A percentile compares a stretch with the other conserved stretches of the same genome.
These are phyloP conservation scores for Aldrovandia affinis DNA, from an alignment of 2,797 vertebrate genomes.

Conservation along the genomic window DNA sequence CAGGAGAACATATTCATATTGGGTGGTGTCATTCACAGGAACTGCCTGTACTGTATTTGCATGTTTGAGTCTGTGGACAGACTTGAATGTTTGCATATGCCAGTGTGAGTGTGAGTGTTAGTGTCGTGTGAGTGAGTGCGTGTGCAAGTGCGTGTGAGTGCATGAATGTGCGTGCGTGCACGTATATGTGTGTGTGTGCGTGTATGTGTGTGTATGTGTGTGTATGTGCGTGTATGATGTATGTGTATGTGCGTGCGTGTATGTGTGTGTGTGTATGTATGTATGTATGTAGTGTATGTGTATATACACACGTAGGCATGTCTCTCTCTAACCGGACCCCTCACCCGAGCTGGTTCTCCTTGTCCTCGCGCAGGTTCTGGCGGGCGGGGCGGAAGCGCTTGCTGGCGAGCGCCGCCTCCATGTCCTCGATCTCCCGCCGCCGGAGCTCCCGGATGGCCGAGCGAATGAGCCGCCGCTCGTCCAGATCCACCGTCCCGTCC, in stretches of 20 bases:
- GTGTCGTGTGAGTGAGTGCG: too few relatives aligned
- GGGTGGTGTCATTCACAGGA: not conserved
- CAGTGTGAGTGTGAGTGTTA: not conserved
- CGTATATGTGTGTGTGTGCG: not conserved
- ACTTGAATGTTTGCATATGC: not conserved
- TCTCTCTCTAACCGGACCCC: slow-evolving; percentile 27
- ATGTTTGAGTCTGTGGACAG: not conserved
- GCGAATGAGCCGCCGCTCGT: slow-evolving; percentile 89
- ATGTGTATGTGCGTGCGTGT: not conserved
- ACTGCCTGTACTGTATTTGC: not conserved
- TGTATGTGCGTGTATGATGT: not conserved
- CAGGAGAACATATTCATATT: not conserved
- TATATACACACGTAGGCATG: too few relatives aligned
- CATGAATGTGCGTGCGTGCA: too few relatives aligned
- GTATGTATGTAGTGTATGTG: not conserved
- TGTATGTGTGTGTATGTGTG: too few relatives aligned
- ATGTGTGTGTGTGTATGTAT: not conserved
- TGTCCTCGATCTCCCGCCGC: slow-evolving; percentile 86
- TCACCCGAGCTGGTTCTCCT: slow-evolving; percentile 92
- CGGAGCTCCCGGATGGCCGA: slow-evolving; percentile 89
- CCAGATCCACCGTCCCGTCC: slow-evolving; percentile 87
- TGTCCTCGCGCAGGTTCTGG: slow-evolving; percentile 81
- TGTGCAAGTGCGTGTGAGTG: too few relatives aligned
- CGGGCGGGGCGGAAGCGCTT: slow-evolving; percentile 87
- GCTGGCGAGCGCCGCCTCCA: slow-evolving; percentile 88